Conservation (phyloP, 64 coral and sea anemone genomes). For the Catalaphyllia jardinei region DNA sequence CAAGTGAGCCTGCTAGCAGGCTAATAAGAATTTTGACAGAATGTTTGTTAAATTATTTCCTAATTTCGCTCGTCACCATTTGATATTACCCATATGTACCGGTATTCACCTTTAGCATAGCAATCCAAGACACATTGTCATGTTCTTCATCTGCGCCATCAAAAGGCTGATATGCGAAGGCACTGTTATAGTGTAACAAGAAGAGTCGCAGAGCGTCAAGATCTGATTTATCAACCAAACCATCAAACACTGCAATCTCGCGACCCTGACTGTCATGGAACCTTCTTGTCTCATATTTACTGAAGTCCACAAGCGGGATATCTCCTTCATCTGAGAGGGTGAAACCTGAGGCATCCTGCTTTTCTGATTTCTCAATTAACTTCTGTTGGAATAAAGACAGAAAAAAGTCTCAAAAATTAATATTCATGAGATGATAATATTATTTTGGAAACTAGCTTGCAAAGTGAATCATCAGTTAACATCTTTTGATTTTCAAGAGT, state of each 20-base stretch:
- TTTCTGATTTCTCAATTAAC: constrained; percentile 24
- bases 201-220: constrained; percentile 76
- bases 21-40: neutral
- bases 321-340: constrained; percentile 66
- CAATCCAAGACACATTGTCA: constrained; percentile 95
- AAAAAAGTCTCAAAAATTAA: neutral
- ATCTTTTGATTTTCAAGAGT: no score
- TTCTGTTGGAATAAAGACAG: constrained; percentile 42
- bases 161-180: constrained; percentile 55
- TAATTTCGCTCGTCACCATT: no score
- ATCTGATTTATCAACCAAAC: constrained; percentile 55
- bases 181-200: constrained; percentile 81
- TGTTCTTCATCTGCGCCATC: constrained; percentile 78
- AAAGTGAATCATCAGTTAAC: no score
- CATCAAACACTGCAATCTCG: constrained; percentile 94
- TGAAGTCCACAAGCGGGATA: constrained; percentile 34
- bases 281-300: constrained; percentile 66
- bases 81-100: no score
- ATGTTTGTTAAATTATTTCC: neutral
- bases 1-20: no score
- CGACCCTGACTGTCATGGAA: constrained; percentile 80
- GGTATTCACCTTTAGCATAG: constrained; percentile 60
- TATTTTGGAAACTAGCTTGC: no score
- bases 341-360: constrained; percentile 40
- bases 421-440: no score